Evolutionary conservation across 2,888 invertebrate genomes (phyloP).

Genomic region (Notodonta ziczac): DNA sequence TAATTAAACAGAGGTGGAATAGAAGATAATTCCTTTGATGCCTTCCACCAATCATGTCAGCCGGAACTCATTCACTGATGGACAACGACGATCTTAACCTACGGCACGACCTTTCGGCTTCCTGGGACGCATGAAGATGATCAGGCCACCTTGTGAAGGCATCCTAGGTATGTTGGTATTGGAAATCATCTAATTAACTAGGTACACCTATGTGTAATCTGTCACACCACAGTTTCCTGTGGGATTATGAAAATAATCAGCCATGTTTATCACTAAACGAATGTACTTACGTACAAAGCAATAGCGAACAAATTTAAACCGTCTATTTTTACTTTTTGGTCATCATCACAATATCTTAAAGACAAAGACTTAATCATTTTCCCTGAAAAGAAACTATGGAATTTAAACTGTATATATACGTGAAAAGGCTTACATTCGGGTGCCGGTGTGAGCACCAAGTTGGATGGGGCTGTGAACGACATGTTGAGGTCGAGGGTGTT

Average conservation of each 20-base stretch:
- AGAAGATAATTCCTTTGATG: too few species aligned
- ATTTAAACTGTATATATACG: not conserved
- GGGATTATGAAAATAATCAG: not conserved
- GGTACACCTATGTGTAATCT: not conserved
- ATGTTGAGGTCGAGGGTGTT: constrained; percentile 71
- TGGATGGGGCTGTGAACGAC: constrained; percentile 72
- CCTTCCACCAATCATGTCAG: too few species aligned
- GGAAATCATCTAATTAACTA: too few species aligned
- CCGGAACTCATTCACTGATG: too few species aligned
- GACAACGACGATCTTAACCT: too few species aligned
- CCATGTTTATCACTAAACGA: not conserved
- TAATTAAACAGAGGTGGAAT: too few species aligned
- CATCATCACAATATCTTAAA: not conserved
- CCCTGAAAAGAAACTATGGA: not conserved
- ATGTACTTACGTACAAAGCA: not conserved
- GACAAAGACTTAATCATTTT: not conserved
- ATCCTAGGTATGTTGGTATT: too few species aligned
- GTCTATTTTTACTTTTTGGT: constrained; percentile 4
- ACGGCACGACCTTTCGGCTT: too few species aligned
- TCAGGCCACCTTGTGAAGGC: too few species aligned
- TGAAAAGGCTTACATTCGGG: constrained; percentile 72
- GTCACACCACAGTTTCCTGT: not conserved
- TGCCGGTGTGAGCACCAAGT: constrained; percentile 77
- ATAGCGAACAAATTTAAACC: not conserved
- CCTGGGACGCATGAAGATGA: too few species aligned